Evolutionary conservation across 2,797 vertebrate genomes (phyloP).

Genomic region (Phrynocephalus vlangalii): DNA sequence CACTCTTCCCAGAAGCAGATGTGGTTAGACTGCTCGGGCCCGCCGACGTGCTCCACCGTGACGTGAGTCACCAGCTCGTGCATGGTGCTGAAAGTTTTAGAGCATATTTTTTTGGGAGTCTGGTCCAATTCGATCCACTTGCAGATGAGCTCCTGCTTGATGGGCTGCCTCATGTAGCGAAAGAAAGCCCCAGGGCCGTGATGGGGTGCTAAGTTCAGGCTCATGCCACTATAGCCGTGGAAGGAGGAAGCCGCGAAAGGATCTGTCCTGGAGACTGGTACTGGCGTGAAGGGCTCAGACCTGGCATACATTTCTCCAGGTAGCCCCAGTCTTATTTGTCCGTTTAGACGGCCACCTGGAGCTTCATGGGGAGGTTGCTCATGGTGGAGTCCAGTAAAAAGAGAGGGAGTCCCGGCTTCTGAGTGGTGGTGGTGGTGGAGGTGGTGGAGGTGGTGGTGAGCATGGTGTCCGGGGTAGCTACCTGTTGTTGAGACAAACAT

Average conservation of each 20-base stretch:
- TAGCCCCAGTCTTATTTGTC: conserved; percentile 98
- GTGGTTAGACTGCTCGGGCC: conserved; percentile 94
- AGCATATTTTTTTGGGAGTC: conserved; percentile 90
- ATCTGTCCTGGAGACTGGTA: conserved; percentile 93
- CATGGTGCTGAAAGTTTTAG: conserved; percentile 97
- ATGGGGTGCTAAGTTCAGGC: conserved; percentile 91
- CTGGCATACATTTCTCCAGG: conserved; percentile 97
- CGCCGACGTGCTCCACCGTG: conserved; percentile 96
- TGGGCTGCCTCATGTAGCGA: conserved; percentile 97
- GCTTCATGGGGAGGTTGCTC: conserved; percentile 91
- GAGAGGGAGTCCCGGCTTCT: conserved; percentile 89
- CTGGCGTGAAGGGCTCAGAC: conserved; percentile 94
- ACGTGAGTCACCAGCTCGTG: conserved; percentile 97
- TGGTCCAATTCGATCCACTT: conserved; percentile 94
- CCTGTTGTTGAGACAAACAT: conserved; percentile 99
- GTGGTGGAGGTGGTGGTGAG: conserved; percentile 84
- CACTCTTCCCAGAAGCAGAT: conserved; percentile 99
- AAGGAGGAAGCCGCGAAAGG: conserved; percentile 90
- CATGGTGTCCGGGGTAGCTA: conserved; percentile 92
- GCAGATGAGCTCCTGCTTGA: conserved; percentile 98
- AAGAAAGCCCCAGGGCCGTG: conserved; percentile 95
- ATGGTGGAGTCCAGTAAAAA: conserved; percentile 94
- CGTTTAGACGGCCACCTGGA: conserved; percentile 94
- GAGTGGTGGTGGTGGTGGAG: conserved; percentile 86
- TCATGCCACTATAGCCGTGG: conserved; percentile 92